Evolutionary conservation across 1,140 invertebrate genomes (phyloP), one percentile per base, ranked within the genome.

Genomic region (Zeugodacus cucurbitae): DNA sequence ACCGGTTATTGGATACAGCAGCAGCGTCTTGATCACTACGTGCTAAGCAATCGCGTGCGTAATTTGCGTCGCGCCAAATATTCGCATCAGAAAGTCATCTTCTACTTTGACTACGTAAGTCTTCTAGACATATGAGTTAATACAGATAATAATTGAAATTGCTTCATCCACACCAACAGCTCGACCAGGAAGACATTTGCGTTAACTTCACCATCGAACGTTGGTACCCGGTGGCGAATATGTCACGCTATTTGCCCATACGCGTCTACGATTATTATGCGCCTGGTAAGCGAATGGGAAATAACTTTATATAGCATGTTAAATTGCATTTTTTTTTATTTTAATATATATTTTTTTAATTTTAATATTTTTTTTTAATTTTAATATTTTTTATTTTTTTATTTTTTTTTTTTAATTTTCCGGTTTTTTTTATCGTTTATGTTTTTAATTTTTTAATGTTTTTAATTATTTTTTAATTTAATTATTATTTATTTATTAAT

Each of bases 241-340:
- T 99, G 96, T 98, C 98, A 0, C 95, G 97, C 48, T 98, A 98
- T 93, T 95, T 99, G 89, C 96, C 97, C 5, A 96, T 98, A 74
- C 95, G 97, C 89, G 96, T 99, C 10, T 99, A 99, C 93, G 98
- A 99, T 94, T 99, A 98, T 91, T 99, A 99, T 94, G 96, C 98
- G 88, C 98, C 98, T 93, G 98, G 98, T 98, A 94, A 10, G 34
- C 3, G 26, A 70, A 4, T 86, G 37, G 10, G 11, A 48, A 48
- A 48, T 11, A 11, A 2, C 14, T 48, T 14, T 48, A 48, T 48
- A 44, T 44, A 8, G 41, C 48, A 54, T 54, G 3, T 17, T 54
- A 17, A 54, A 54, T 3, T 54, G 11, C 2, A 4, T 54, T 86
- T 64, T 58, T 62, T 70, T 70, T 59, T 58, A 26, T 58, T 54